These are phyloP conservation scores for Piliocolobus tephrosceles DNA, from an alignment of 2,113 vertebrate genomes.

Conservation along the genomic window DNA sequence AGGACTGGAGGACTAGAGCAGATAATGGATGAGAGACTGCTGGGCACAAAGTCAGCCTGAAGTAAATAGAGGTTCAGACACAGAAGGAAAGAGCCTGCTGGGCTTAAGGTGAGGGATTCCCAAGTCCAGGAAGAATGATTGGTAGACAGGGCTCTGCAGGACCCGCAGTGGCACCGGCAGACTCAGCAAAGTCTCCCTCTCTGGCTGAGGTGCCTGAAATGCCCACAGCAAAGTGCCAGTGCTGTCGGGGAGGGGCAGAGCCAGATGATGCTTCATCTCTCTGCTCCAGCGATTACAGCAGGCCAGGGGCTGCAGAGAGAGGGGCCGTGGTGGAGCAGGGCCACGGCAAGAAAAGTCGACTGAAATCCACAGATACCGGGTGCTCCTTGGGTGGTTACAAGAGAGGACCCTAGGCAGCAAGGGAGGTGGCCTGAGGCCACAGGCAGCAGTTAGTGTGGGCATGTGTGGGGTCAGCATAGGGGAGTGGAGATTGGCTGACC, in stretches of 20 bases:
- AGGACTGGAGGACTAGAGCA: not conserved
- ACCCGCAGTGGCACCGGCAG: not conserved
- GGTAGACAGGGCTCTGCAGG: not conserved
- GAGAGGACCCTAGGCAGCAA: too few species aligned
- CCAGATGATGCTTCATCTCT: too few species aligned
- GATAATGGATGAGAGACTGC: rapidly evolving
- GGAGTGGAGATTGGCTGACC: too few species aligned
- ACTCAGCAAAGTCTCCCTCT: not conserved
- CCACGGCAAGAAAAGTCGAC: rapidly evolving
- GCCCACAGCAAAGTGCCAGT: rapidly evolving
- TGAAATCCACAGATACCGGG: too few species aligned
- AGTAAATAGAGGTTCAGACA: not conserved
- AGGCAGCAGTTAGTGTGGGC: not conserved
- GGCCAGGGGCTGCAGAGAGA: not conserved
- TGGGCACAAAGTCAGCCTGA: not conserved
- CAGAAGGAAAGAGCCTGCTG: not conserved
- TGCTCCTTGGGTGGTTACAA: not conserved
- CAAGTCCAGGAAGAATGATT: not conserved
- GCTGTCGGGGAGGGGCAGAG: rapidly evolving
- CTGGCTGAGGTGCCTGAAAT: too few species aligned
- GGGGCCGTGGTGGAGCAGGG: not conserved
- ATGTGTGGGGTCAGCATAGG: too few species aligned
- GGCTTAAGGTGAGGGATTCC: not conserved
- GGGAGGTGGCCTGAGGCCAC: not conserved
- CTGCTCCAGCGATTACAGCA: rapidly evolving